A percentile compares a stretch with the other conserved stretches of the same genome.
Evolutionary conservation across 2,113 vertebrate genomes (phyloP).

Genomic region (Empidonax traillii): DNA sequence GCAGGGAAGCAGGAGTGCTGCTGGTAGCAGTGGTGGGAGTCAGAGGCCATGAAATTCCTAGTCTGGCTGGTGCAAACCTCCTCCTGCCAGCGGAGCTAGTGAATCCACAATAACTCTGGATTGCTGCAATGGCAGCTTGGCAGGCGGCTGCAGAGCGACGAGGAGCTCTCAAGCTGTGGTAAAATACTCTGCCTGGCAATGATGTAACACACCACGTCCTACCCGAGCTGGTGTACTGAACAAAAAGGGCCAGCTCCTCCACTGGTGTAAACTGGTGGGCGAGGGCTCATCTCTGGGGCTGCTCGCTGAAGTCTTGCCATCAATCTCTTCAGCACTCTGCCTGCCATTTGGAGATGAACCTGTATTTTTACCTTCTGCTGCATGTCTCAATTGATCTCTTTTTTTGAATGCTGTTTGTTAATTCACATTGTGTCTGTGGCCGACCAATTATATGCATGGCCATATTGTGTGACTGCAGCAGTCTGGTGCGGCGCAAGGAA

Average conservation of each 20-base stretch:
- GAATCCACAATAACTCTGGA: neutral
- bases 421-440: constrained; percentile 29
- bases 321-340: neutral
- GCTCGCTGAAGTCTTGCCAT: neutral
- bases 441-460: constrained; percentile 42
- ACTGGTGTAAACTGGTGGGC: neutral
- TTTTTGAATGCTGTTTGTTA: constrained; percentile 31
- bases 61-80: neutral
- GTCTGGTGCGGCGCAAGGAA: constrained; percentile 14
- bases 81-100: neutral
- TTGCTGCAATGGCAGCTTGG: constrained; percentile 31
- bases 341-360: neutral
- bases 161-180: neutral
- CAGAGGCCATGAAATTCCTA: neutral
- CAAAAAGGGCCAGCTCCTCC: constrained; percentile 42
- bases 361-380: constrained; percentile 40
- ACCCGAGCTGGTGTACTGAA: neutral
- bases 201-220: neutral
- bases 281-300: neutral
- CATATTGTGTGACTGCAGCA: constrained; percentile 54
- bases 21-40: neutral
- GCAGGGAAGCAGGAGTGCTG: neutral
- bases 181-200: neutral
- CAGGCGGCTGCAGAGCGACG: neutral
- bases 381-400: constrained; percentile 57